Conservation (phyloP, 2,888 invertebrate species). For the Cheilosia urbana region DNA sequence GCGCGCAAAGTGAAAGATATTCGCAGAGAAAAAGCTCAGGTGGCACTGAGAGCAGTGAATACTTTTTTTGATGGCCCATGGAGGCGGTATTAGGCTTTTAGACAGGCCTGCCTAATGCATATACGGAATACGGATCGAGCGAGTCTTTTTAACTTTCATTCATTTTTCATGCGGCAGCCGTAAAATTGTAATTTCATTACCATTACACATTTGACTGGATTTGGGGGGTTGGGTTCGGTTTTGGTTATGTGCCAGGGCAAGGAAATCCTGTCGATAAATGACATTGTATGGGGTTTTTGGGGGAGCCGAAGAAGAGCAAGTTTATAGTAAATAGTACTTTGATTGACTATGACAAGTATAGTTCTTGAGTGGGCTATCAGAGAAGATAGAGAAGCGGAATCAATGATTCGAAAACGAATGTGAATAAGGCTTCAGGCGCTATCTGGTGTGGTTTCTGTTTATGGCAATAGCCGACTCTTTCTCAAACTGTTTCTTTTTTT, state of each 20-base stretch:
- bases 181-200: constrained; percentile 70
- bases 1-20: constrained; percentile 7
- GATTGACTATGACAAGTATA: too few species aligned
- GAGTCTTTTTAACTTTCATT: constrained; percentile 64
- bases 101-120: constrained; percentile 46
- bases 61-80: constrained; percentile 51
- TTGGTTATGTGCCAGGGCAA: not conserved
- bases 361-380: too few species aligned
- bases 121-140: constrained; percentile 37
- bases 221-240: not conserved
- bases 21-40: constrained; percentile 50
- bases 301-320: too few species aligned
- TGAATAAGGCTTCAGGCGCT: too few species aligned
- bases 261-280: not conserved
- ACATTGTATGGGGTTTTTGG: not conserved
- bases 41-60: constrained; percentile 53
- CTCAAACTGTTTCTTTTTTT: too few species aligned
- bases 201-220: constrained; percentile 53
- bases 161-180: constrained; percentile 56
- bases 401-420: too few species aligned
- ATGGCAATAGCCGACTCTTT: too few species aligned
- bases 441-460: too few species aligned
- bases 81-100: constrained; percentile 53
- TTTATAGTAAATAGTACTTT: too few species aligned
- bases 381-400: too few species aligned